Conservation (phyloP, 2,113 vertebrate species). For the Nyctibius bracteatus region DNA sequence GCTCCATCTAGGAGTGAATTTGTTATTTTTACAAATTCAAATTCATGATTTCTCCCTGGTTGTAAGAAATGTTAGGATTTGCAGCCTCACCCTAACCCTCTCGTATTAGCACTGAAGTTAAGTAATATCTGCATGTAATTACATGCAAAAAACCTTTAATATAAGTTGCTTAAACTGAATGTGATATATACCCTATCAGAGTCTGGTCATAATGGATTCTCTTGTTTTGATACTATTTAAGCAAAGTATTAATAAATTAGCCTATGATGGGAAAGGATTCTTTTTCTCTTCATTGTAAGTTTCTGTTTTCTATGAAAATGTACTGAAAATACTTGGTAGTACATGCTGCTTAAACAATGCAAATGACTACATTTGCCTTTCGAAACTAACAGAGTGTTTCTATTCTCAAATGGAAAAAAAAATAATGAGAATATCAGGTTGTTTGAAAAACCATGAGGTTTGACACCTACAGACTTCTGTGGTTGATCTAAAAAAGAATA, state of each 20-base stretch:
- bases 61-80: background rate
- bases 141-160: background rate
- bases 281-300: background rate
- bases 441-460: background rate
- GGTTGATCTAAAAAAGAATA: background rate
- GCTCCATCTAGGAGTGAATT: background rate
- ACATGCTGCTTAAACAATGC: background rate
- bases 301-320: conserved; percentile 37
- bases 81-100: background rate
- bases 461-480: conserved; percentile 31
- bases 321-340: background rate
- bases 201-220: background rate
- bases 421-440: background rate
- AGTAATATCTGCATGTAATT: background rate
- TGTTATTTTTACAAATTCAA: background rate
- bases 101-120: background rate
- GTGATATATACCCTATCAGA: background rate
- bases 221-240: background rate
- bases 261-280: background rate
- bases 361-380: background rate
- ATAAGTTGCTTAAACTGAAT: background rate
- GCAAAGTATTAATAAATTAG: background rate
- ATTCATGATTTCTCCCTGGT: background rate
- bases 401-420: conserved; percentile 11
- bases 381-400: background rate